Conservation (phyloP, 1,140 invertebrate genomes). For the Melanaphis sacchari region DNA sequence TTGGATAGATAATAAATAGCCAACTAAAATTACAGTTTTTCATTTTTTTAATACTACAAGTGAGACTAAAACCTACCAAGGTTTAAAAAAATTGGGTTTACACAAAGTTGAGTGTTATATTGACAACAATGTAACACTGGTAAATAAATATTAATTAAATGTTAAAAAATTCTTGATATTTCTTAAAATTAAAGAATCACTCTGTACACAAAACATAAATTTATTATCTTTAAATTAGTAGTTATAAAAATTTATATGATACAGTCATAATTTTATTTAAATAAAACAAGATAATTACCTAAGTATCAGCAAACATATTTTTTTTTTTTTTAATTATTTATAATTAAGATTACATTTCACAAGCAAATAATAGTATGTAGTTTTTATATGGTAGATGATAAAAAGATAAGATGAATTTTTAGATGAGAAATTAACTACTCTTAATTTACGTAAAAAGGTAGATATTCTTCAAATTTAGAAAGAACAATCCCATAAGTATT, state of each 20-base stretch:
- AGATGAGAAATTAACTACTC: background rate
- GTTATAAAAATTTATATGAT: background rate
- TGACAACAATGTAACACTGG: background rate
- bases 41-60: background rate
- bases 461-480: background rate
- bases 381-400: background rate
- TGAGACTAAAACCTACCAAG: background rate
- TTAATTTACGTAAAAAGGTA: background rate
- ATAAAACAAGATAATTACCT: background rate
- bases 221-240: background rate
- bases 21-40: background rate
- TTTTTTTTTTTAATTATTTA: no score
- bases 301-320: rapidly evolving
- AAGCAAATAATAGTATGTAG: background rate
- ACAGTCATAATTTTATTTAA: background rate
- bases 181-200: background rate
- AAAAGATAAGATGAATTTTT: no score
- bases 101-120: background rate
- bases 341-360: no score
- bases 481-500: background rate
- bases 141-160: no score
- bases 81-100: background rate
- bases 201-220: background rate
- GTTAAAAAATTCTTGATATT: background rate
- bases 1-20: background rate